Evolutionary conservation across 2,888 invertebrate species (phyloP).

Genomic region (Sinohyriopsis cumingii): DNA sequence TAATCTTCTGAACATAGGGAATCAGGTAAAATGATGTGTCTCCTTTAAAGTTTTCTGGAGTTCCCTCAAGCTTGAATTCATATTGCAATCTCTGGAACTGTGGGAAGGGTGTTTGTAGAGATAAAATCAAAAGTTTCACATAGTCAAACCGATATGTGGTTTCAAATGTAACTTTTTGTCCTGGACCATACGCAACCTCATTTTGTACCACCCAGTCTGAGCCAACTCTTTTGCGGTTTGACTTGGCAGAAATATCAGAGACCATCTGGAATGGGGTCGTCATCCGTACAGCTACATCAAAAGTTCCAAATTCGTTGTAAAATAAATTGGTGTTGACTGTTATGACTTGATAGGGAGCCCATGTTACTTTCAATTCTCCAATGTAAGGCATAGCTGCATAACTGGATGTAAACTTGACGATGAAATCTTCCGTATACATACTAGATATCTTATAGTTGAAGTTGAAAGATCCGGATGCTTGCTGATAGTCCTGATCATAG

Average conservation of each 20-base stretch:
- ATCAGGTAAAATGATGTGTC: constrained; percentile 32
- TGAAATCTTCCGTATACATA: constrained; percentile 34
- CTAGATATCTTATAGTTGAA: constrained; percentile 27
- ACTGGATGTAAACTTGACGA: constrained; percentile 24
- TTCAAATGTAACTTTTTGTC: constrained; percentile 36
- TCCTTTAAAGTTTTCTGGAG: constrained; percentile 29
- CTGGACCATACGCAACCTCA: constrained; percentile 41
- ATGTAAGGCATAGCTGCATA: constrained; percentile 40
- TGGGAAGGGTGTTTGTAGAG: constrained; percentile 49
- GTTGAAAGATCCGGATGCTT: constrained; percentile 18
- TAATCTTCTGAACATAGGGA: constrained; percentile 37
- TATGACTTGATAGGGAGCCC: constrained; percentile 36
- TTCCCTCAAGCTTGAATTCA: constrained; percentile 31
- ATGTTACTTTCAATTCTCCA: constrained; percentile 32
- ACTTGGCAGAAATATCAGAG: constrained; percentile 19
- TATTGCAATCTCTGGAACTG: constrained; percentile 35
- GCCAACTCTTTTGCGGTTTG: constrained; percentile 35
- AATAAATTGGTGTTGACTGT: constrained; percentile 20
- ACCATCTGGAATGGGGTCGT: constrained; percentile 40
- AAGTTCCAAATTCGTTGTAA: constrained; percentile 28
- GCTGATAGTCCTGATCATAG: constrained; percentile 26
- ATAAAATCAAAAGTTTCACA: constrained; percentile 37
- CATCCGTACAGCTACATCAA: constrained; percentile 36
- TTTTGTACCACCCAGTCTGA: constrained; percentile 38
- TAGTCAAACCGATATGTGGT: constrained; percentile 34